Conservation (phyloP, 2,113 vertebrate species). For the Glaucidium brasilianum region DNA sequence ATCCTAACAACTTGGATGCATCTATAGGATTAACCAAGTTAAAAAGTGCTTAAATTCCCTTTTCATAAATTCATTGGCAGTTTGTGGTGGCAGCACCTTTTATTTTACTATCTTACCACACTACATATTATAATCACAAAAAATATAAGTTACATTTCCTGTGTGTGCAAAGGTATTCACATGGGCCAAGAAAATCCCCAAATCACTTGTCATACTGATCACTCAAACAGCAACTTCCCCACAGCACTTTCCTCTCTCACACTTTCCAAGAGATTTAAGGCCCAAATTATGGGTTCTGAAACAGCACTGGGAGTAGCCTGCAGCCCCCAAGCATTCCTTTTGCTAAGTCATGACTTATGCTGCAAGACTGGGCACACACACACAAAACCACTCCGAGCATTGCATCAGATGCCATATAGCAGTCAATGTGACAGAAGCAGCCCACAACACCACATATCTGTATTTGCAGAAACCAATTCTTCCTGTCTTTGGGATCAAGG, state of each 20-base stretch:
- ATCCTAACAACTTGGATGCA: not conserved
- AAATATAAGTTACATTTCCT: not conserved
- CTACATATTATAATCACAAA: not conserved
- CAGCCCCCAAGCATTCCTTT: not conserved
- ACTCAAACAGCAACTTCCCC: not conserved
- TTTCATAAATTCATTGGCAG: not conserved
- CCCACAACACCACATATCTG: not conserved
- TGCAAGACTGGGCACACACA: not conserved
- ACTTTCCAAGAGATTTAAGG: not conserved
- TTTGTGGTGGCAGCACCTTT: not conserved
- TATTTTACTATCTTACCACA: not conserved
- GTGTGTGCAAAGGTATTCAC: not conserved
- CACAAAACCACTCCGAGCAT: not conserved
- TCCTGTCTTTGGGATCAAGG: not conserved
- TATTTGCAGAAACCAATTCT: not conserved
- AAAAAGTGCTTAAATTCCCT: not conserved
- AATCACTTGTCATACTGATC: not conserved
- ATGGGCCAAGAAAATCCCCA: not conserved
- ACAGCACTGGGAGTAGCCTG: not conserved
- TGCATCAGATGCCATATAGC: not conserved
- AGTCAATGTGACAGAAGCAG: not conserved
- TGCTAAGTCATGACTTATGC: not conserved
- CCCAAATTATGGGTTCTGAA: not conserved
- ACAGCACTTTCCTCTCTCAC: not conserved
- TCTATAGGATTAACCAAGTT: not conserved